These are phyloP conservation scores for Musca domestica DNA, from an alignment of 1,140 invertebrate species.

Conservation along the genomic window DNA sequence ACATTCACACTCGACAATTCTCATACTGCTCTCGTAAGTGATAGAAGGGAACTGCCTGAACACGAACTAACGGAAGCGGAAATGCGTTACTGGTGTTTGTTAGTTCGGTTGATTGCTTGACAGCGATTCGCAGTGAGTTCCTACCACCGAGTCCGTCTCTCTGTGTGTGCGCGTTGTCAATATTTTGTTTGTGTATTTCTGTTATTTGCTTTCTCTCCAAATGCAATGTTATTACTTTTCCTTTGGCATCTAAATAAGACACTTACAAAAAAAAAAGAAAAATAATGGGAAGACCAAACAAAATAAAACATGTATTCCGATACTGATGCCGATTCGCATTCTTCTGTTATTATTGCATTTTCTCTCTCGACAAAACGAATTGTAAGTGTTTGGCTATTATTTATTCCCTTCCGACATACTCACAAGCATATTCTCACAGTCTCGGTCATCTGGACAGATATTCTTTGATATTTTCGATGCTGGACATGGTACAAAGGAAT, in stretches of 20 bases:
- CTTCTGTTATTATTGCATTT: conserved; percentile 14
- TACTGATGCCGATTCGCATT: conserved; percentile 2
- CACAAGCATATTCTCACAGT: not conserved
- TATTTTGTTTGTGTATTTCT: conserved; percentile 17
- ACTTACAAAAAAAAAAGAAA: not conserved
- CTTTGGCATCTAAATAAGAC: conserved; percentile 16
- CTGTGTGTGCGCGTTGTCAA: conserved; percentile 14
- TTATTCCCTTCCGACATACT: not conserved
- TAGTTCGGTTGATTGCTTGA: not conserved
- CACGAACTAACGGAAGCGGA: conserved; percentile 6
- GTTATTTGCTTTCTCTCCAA: not conserved
- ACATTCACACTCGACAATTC: too few species aligned
- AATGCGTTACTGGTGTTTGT: conserved; percentile 25
- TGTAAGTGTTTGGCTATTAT: conserved; percentile 11
- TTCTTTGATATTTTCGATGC: too few species aligned
- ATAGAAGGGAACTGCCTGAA: too few species aligned
- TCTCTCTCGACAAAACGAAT: not conserved
- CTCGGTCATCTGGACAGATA: too few species aligned
- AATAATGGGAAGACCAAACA: not conserved
- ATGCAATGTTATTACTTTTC: conserved; percentile 13
- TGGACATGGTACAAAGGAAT: too few species aligned
- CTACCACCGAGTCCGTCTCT: not conserved
- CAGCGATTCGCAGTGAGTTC: not conserved
- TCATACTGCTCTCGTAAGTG: too few species aligned
- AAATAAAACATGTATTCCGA: conserved; percentile 2